Evolutionary conservation across 1,140 invertebrate genomes (phyloP), one percentile per base, ranked within the genome.

Genomic region (Brachystomella parvula): DNA sequence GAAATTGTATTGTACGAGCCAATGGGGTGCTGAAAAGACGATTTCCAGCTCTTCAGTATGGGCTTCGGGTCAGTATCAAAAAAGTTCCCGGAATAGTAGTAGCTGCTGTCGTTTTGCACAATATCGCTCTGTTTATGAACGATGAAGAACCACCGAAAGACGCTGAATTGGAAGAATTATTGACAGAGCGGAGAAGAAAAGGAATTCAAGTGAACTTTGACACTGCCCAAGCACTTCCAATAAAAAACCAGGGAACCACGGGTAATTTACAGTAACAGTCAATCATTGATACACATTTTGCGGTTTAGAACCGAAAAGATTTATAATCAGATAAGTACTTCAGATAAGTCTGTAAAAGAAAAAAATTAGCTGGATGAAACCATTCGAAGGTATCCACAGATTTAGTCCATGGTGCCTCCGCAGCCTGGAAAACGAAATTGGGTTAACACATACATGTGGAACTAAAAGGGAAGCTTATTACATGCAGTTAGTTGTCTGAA

Each of bases 1-100:
- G 64, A 32, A 65, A 65, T 28, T 59, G 49, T 61, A 47, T 65
- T 49, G 65, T 64, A 56, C 26, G 65, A 24, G 30, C 56, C n/a
- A 60, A 60, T 29, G 65, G 65, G 31, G 60, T 66, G 3, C 17
- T 62, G 2, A 66, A 66, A 49, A 12, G 60, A 32, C 9, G 65
- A n/a, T 66, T 66, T 29, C 65, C 65, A 15, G 31, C 58, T 3
- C 60, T 64, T 15, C 9, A 39, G 47, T 62, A 44, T 63, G 65
- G 65, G 31, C 15, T 66, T 15, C 60, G 60, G 24, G 6, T 64
- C 3, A 66, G 64, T 30, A 12, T 66, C 24, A 35, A 66, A 62
- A 33, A 28, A 15, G 24, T 62, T 33, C 59, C 47, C 2, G 15
- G 3, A 47, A 39, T 64, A 3, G 47, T 66, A 47, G 60, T 63